Evolutionary conservation across 2,113 vertebrate genomes (phyloP).

Genomic region (Mesoclemmys tuberculata): DNA sequence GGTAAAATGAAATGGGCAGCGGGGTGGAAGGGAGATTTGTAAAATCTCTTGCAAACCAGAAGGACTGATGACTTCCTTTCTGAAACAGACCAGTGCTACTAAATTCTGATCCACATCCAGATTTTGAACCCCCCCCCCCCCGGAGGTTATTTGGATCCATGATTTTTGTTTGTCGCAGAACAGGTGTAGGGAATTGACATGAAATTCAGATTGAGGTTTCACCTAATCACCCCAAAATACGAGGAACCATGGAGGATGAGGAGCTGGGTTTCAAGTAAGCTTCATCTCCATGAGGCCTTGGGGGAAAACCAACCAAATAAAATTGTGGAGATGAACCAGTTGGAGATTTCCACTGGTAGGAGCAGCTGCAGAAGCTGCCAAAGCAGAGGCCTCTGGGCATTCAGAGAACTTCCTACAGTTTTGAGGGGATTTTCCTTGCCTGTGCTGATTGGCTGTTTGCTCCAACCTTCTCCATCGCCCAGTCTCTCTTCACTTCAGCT

Average conservation of each 20-base stretch:
- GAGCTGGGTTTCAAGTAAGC: not conserved
- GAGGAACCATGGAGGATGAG: not conserved
- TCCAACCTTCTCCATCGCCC: not conserved
- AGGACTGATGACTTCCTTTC: not conserved
- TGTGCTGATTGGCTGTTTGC: not conserved
- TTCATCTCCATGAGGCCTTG: not conserved
- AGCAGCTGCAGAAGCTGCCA: not conserved
- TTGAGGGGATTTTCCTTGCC: not conserved
- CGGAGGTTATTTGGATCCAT: not conserved
- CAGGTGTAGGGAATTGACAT: not conserved
- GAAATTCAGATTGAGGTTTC: not conserved
- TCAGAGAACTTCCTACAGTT: not conserved
- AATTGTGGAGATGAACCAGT: not conserved
- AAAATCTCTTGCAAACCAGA: not conserved
- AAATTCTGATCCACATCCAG: not conserved
- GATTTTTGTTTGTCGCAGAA: not conserved
- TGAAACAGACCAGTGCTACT: not conserved
- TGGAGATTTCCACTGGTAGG: not conserved
- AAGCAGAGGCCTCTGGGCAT: not conserved
- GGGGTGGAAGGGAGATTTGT: not conserved
- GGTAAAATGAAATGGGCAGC: not conserved
- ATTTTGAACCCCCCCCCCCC: not conserved
- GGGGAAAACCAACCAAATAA: not conserved
- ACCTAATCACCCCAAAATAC: not conserved
- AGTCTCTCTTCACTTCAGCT: not conserved